phyloP scores from a whole-genome alignment of 2,797 vertebrate species.

The Xenops minutus region DNA sequence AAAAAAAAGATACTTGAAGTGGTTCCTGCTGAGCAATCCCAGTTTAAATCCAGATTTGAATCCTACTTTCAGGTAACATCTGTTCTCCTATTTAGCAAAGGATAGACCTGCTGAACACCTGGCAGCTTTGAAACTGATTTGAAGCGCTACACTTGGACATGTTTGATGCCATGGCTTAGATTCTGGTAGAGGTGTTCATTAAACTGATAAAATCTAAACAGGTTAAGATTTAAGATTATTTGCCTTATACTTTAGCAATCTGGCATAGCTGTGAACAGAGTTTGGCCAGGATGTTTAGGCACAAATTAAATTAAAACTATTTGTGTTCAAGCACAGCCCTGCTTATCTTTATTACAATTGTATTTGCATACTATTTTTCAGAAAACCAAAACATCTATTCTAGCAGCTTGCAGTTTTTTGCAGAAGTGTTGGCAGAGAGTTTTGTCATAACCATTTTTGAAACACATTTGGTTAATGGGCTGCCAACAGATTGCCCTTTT shows the following conservation, averaged over 20 bases:
- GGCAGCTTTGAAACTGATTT: background rate
- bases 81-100: background rate
- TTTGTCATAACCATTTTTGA: background rate
- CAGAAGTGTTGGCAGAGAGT: background rate
- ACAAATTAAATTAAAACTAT: background rate
- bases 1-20: background rate
- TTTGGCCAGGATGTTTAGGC: background rate
- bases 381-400: background rate
- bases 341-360: background rate
- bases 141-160: background rate
- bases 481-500: slow-evolving; percentile 16
- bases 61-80: background rate
- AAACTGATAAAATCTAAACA: slow-evolving; percentile 33
- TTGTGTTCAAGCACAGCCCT: background rate
- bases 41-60: background rate
- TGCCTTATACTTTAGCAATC: background rate
- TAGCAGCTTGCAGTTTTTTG: background rate
- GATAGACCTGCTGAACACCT: background rate
- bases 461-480: accelerated
- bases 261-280: background rate
- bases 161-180: background rate
- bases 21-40: background rate
- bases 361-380: background rate
- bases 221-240: background rate
- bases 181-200: background rate